Percentiles rank a stretch among this genome's conserved stretches.
phyloP scores from a whole-genome alignment of 2,113 vertebrate species.

The Butastur rufipennis region DNA sequence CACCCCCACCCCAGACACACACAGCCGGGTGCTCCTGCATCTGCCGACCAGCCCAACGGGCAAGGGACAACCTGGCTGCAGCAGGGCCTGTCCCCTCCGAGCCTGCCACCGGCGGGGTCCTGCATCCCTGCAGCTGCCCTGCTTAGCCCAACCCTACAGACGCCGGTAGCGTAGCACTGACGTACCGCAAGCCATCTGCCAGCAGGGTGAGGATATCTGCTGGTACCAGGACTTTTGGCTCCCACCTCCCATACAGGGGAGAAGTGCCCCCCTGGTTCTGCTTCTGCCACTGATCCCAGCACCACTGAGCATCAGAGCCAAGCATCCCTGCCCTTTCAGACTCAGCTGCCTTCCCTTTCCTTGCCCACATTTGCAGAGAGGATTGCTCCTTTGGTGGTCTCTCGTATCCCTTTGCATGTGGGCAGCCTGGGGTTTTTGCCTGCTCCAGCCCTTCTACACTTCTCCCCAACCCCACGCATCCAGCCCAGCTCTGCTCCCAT shows the following conservation, averaged over 20 bases:
- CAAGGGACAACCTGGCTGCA: background rate
- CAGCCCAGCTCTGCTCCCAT: background rate
- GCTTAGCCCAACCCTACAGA: background rate
- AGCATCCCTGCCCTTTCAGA: background rate
- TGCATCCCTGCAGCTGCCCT: background rate
- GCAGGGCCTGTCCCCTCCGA: background rate
- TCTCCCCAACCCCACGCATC: accelerated
- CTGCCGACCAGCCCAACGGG: accelerated
- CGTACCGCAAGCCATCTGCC: too few species aligned
- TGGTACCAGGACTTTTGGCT: background rate
- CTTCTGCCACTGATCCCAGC: background rate
- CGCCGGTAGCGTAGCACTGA: accelerated
- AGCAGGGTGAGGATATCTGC: accelerated
- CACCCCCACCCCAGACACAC: accelerated
- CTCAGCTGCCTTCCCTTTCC: background rate
- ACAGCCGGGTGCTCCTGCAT: background rate
- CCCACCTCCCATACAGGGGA: accelerated
- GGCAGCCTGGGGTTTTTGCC: background rate
- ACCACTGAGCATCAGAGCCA: background rate
- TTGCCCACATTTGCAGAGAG: accelerated
- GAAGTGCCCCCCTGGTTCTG: background rate
- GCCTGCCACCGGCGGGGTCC: background rate
- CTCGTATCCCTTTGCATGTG: accelerated
- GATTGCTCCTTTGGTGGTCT: background rate
- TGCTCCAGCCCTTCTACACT: background rate